Conservation (phyloP, 2,113 vertebrate genomes). For the Nymphicus hollandicus region DNA sequence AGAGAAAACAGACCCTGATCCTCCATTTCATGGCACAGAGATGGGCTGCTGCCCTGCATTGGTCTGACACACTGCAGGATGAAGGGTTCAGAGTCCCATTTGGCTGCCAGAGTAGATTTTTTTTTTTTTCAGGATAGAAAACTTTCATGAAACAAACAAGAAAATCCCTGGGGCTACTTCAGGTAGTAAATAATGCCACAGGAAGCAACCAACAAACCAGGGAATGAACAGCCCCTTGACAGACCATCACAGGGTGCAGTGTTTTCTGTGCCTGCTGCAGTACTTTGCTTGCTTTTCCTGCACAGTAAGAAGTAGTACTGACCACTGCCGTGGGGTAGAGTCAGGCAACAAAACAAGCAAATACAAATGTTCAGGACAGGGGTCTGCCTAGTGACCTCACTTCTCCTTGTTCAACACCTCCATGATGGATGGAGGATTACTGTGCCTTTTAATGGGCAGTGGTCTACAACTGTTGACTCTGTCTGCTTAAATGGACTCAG, state of each 20-base stretch:
- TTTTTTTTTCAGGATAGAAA: neutral
- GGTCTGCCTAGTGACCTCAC: neutral
- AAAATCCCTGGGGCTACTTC: neutral
- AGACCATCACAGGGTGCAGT: neutral
- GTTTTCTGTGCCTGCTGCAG: neutral
- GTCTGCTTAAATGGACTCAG: neutral
- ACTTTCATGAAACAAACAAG: neutral
- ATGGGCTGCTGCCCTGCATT: neutral
- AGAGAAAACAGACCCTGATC: neutral
- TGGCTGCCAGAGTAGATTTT: neutral
- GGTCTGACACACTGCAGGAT: neutral
- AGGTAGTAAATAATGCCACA: neutral
- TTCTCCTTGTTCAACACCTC: neutral
- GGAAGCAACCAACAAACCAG: neutral
- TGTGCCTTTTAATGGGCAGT: neutral
- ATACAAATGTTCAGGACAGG: neutral
- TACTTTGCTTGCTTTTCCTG: neutral
- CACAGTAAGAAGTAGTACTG: neutral
- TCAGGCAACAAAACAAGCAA: neutral
- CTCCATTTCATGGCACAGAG: neutral
- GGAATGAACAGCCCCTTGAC: fast-evolving
- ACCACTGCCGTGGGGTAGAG: neutral
- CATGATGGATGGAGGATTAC: neutral
- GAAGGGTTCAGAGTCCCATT: neutral
- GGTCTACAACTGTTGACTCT: neutral